These are phyloP conservation scores for Carcharodon carcharias DNA, from an alignment of 2,797 vertebrate genomes.

Conservation along the genomic window DNA sequence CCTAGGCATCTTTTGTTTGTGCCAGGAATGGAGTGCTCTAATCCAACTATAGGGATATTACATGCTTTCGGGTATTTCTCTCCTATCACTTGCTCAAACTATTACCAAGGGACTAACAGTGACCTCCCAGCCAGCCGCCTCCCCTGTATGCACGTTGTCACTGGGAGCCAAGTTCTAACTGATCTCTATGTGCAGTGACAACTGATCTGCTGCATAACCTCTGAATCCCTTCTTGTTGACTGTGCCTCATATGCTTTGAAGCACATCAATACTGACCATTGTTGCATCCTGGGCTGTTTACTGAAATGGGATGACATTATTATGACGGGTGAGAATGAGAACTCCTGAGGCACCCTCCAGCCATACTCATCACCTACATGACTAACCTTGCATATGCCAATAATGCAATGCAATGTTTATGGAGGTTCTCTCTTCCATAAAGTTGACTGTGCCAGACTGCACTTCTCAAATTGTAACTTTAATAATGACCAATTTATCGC, in stretches of 20 bases:
- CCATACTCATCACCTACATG: neutral
- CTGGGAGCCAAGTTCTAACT: neutral
- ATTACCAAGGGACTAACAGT: neutral
- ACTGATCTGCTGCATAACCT: neutral
- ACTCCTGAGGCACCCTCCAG: neutral
- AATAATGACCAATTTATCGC: neutral
- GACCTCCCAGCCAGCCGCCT: neutral
- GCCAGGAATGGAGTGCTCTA: neutral
- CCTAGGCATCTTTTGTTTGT: neutral
- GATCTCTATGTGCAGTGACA: neutral
- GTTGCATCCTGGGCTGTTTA: neutral
- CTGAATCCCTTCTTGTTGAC: neutral
- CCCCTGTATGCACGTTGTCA: neutral
- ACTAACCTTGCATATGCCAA: neutral
- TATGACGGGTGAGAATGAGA: neutral
- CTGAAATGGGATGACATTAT: neutral
- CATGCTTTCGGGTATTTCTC: neutral
- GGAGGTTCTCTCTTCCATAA: neutral
- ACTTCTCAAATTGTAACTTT: too few species aligned
- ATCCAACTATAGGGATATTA: neutral
- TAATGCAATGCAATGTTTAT: neutral
- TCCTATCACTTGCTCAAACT: neutral
- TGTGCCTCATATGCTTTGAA: neutral
- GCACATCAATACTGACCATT: neutral
- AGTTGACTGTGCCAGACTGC: neutral